Evolutionary conservation across 1,140 invertebrate species (phyloP).

Genomic region (Lepidurus apus): DNA sequence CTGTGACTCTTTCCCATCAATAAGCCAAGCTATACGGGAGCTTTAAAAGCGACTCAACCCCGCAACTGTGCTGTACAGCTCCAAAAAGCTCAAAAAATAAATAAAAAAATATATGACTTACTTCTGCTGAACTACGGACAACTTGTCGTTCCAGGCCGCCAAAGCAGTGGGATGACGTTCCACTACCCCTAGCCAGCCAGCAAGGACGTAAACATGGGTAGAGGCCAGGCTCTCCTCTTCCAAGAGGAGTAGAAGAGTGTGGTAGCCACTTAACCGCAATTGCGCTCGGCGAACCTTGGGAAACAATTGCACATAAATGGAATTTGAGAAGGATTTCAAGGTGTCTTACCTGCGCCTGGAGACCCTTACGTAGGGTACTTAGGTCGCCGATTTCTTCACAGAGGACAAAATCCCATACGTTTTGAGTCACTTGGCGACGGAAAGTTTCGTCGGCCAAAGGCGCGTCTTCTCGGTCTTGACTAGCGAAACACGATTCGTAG

Average conservation of each 20-base stretch:
- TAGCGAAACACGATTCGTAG: not conserved
- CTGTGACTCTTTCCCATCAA: too few species aligned
- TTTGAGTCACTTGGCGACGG: not conserved
- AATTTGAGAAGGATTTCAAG: too few species aligned
- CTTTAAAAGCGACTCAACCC: too few species aligned
- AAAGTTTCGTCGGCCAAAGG: not conserved
- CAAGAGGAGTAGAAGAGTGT: slow-evolving; percentile 25
- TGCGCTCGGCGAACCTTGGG: slow-evolving; percentile 6
- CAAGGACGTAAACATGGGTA: not conserved
- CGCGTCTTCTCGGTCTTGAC: not conserved
- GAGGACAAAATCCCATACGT: not conserved
- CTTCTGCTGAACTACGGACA: not conserved
- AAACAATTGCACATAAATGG: too few species aligned
- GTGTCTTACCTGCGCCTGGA: not conserved
- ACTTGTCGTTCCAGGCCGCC: not conserved
- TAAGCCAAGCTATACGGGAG: too few species aligned
- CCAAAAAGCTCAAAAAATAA: too few species aligned
- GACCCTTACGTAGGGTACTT: not conserved
- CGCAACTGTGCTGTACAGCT: too few species aligned
- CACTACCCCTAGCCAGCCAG: not conserved
- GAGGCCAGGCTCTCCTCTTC: not conserved
- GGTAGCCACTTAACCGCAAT: slow-evolving; percentile 29
- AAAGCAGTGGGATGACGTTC: not conserved
- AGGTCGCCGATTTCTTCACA: not conserved
- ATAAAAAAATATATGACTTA: too few species aligned